Percentiles rank a stretch among this genome's conserved stretches.
These are phyloP conservation scores for Drosophila malerkotliana DNA, from an alignment of 1,140 invertebrate genomes.

Conservation along the genomic window DNA sequence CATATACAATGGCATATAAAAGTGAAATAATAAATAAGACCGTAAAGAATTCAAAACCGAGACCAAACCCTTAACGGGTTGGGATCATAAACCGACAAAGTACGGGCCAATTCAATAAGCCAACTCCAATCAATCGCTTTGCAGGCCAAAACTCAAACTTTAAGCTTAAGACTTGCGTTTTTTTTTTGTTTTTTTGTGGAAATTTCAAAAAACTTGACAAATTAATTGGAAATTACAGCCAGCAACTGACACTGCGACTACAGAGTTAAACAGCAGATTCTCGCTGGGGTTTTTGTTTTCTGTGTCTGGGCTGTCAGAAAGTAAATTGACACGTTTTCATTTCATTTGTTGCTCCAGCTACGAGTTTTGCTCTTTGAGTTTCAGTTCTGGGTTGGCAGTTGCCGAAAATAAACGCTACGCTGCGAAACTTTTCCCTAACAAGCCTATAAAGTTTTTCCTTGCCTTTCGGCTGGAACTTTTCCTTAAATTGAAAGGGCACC, in stretches of 20 bases:
- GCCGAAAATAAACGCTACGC: conserved; percentile 35
- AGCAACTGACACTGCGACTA: conserved; percentile 14
- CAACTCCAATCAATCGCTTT: conserved; percentile 26
- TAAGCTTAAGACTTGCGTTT: not conserved
- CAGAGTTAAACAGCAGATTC: not conserved
- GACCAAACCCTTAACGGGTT: conserved; percentile 27
- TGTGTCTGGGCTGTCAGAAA: conserved; percentile 43
- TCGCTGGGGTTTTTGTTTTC: conserved; percentile 13
- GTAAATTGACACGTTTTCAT: conserved; percentile 71
- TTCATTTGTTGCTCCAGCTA: conserved; percentile 44
- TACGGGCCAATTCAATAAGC: conserved; percentile 11
- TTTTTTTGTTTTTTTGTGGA: too few relatives aligned
- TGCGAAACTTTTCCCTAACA: conserved; percentile 55
- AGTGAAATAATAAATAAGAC: conserved; percentile 77
- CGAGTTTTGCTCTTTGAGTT: conserved; percentile 15
- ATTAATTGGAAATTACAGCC: conserved; percentile 50
- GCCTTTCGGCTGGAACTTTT: conserved; percentile 35
- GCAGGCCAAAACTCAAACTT: not conserved
- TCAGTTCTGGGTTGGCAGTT: conserved; percentile 18
- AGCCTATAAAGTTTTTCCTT: conserved; percentile 58
- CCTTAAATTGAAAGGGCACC: conserved; percentile 22
- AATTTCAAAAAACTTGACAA: conserved; percentile 19
- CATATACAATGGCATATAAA: conserved; percentile 50
- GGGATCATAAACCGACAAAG: conserved; percentile 55
- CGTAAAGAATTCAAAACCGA: conserved; percentile 43